Evolutionary conservation across 2,797 vertebrate genomes (phyloP).

Genomic region (Karalla daura): DNA sequence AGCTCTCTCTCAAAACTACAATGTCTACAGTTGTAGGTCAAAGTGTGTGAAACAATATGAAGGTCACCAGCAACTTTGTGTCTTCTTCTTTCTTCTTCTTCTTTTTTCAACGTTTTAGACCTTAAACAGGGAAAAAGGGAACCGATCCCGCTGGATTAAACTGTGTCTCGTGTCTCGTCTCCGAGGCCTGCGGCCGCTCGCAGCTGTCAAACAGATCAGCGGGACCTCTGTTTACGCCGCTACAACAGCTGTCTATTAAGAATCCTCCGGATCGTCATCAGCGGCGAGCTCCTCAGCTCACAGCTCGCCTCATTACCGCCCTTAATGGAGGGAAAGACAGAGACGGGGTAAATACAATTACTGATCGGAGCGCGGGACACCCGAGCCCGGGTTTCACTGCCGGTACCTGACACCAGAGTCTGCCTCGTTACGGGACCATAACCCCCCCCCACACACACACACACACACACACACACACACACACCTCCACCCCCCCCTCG

Average conservation of each 20-base stretch:
- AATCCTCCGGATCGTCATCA: conserved; percentile 72
- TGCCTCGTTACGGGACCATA: conserved; percentile 44
- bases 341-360: conserved; percentile 77
- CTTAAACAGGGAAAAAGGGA: no score
- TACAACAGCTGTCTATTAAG: conserved; percentile 78
- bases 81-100: no score
- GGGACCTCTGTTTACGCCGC: conserved; percentile 56
- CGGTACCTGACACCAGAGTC: conserved; percentile 60
- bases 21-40: no score
- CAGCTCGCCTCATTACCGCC: conserved; percentile 71
- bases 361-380: conserved; percentile 59
- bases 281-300: conserved; percentile 56
- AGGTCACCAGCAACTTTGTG: no score
- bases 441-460: conserved; percentile 22
- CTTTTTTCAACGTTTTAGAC: no score
- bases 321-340: conserved; percentile 71
- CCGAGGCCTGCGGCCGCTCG: conserved; percentile 25
- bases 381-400: conserved; percentile 65
- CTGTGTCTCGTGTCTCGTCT: not conserved
- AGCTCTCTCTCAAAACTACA: no score
- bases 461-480: no score
- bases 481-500: no score
- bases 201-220: conserved; percentile 75
- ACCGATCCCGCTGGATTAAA: not conserved
- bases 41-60: no score